Evolutionary conservation across 1,140 invertebrate genomes (phyloP).

Genomic region (Hypsibius dujardini): DNA sequence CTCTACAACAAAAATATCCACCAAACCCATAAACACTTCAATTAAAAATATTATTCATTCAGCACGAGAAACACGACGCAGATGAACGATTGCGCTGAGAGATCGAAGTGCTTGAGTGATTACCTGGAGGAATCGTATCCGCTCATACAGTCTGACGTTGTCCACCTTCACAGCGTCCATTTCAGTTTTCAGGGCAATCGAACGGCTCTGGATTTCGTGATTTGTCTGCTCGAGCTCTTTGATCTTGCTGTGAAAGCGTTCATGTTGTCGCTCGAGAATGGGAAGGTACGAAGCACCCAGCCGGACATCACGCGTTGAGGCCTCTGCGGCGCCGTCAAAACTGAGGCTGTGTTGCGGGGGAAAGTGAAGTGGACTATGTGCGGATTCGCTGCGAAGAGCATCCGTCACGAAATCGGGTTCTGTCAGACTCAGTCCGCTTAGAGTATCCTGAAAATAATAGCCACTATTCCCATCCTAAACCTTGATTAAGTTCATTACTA

Average conservation of each 20-base stretch:
- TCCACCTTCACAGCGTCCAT: constrained; percentile 37
- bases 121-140: constrained; percentile 40
- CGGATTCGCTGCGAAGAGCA: not conserved
- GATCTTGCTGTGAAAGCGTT: constrained; percentile 32
- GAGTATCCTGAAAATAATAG: not conserved
- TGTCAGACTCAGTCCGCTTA: not conserved
- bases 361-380: not conserved
- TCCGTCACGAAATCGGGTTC: constrained; percentile 1
- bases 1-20: not conserved
- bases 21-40: too few relatives aligned
- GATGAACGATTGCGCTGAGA: not conserved
- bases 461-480: too few relatives aligned
- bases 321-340: not conserved
- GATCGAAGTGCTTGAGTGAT: constrained; percentile 24
- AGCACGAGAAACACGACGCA: too few relatives aligned
- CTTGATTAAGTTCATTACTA: too few relatives aligned
- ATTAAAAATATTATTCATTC: too few relatives aligned
- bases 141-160: constrained; percentile 41
- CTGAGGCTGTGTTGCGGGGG: not conserved
- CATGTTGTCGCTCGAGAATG: constrained; percentile 30
- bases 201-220: constrained; percentile 31
- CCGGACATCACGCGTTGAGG: not conserved
- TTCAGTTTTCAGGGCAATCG: constrained; percentile 36
- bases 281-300: not conserved
- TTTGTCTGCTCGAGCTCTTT: constrained; percentile 36